These are phyloP conservation scores for Grus americana DNA, from an alignment of 2,113 vertebrate species.

Conservation along the genomic window DNA sequence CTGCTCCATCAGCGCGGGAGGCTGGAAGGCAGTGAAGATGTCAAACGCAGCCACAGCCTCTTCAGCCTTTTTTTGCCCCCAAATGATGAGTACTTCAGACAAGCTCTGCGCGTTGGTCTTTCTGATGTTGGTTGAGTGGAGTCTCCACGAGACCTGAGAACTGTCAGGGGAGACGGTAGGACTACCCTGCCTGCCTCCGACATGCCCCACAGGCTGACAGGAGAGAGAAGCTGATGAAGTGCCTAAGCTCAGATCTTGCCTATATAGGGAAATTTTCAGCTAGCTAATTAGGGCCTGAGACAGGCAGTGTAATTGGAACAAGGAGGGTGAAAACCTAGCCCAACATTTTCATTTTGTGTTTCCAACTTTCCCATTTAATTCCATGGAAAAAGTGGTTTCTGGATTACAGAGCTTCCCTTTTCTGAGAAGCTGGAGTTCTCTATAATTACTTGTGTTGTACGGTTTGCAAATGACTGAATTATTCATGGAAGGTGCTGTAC, in stretches of 20 bases:
- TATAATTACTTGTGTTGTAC: not conserved
- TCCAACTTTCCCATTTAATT: slow-evolving; percentile 42
- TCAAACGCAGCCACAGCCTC: not conserved
- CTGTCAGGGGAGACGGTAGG: not conserved
- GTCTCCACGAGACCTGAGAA: not conserved
- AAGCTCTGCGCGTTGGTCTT: not conserved
- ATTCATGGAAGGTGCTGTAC: not conserved
- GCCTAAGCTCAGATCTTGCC: slow-evolving; percentile 44
- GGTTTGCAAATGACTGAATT: slow-evolving; percentile 8
- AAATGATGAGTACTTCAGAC: not conserved
- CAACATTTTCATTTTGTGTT: slow-evolving; percentile 28
- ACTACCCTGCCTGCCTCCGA: not conserved
- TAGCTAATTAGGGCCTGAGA: slow-evolving; percentile 29
- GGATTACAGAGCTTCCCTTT: slow-evolving; percentile 12
- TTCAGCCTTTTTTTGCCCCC: not conserved
- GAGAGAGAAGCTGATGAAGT: not conserved
- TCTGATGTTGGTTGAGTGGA: not conserved
- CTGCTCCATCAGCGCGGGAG: not conserved
- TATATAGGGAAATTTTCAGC: slow-evolving; percentile 57
- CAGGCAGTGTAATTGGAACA: slow-evolving; percentile 38
- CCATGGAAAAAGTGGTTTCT: slow-evolving; percentile 43
- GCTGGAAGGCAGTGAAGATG: not conserved
- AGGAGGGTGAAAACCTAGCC: slow-evolving; percentile 42
- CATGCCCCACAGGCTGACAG: not conserved
- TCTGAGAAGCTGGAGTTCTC: not conserved